A percentile compares a stretch with the other conserved stretches of the same genome.
phyloP scores from a whole-genome alignment of 2,797 vertebrate species.

The Odontamblyopus lacepedii region DNA sequence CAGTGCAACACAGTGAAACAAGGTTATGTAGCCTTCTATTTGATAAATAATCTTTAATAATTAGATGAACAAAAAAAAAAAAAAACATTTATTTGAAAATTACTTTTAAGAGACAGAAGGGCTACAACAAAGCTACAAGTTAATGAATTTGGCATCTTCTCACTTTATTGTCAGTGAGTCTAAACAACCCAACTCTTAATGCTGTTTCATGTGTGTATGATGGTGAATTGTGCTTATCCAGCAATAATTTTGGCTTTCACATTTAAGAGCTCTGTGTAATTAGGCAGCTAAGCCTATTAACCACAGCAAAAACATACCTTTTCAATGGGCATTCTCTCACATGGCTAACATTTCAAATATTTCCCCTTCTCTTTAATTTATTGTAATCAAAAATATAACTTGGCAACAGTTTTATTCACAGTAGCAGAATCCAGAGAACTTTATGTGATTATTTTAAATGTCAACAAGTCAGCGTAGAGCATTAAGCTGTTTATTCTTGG shows the following conservation, averaged over 20 bases:
- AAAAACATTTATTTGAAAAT: not conserved
- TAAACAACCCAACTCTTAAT: not conserved
- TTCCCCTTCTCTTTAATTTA: not conserved
- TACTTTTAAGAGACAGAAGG: not conserved
- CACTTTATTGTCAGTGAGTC: not conserved
- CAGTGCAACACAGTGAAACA: no score
- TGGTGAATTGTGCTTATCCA: not conserved
- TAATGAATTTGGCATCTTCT: constrained; percentile 1
- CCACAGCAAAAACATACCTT: no score
- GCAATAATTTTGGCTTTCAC: constrained; percentile 10
- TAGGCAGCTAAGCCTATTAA: no score
- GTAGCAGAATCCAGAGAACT: constrained; percentile 1
- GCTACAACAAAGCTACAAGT: not conserved
- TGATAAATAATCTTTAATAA: not conserved
- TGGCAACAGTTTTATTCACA: not conserved
- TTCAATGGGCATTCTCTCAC: not conserved
- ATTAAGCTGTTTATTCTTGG: constrained; percentile 61
- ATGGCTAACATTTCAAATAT: not conserved
- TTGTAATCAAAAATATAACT: not conserved
- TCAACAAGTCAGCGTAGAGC: constrained; percentile 36
- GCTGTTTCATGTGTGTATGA: not conserved
- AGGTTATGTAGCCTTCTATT: no score
- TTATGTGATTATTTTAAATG: constrained; percentile 31
- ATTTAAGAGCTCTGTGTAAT: not conserved
- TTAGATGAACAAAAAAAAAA: not conserved